A percentile compares a stretch with the other conserved stretches of the same genome.
phyloP scores from a whole-genome alignment of 2,797 vertebrate species.

The Pipistrellus nathusii region DNA sequence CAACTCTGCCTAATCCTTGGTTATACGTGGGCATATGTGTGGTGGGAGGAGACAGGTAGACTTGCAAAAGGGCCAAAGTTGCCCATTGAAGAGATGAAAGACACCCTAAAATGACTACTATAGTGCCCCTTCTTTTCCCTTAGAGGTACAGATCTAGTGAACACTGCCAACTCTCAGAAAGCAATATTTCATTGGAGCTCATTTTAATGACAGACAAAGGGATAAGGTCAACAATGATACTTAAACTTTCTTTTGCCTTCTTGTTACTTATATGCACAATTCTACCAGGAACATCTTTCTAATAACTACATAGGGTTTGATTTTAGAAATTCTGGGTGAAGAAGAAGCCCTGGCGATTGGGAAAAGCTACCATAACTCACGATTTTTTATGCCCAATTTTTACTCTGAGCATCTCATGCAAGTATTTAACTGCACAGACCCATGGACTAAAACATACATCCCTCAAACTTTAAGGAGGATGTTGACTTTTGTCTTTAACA shows the following conservation, averaged over 20 bases:
- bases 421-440: neutral
- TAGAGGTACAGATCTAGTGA: neutral
- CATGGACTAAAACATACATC: neutral
- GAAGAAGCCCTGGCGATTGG: neutral
- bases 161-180: neutral
- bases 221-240: neutral
- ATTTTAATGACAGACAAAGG: neutral
- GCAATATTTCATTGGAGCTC: neutral
- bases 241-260: neutral
- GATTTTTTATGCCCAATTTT: neutral
- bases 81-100: neutral
- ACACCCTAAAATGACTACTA: neutral
- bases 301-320: neutral
- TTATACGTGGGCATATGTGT: accelerated
- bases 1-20: neutral
- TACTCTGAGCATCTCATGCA: neutral
- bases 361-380: neutral
- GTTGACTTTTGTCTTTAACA: slow-evolving; percentile 74
- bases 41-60: neutral
- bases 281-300: neutral
- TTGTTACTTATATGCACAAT: neutral
- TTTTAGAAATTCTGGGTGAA: neutral
- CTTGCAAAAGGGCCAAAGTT: neutral
- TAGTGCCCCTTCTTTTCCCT: neutral
- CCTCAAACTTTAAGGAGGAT: neutral